These are phyloP conservation scores for Orestias chungarensis DNA, from an alignment of 2,797 vertebrate genomes.

Conservation along the genomic window DNA sequence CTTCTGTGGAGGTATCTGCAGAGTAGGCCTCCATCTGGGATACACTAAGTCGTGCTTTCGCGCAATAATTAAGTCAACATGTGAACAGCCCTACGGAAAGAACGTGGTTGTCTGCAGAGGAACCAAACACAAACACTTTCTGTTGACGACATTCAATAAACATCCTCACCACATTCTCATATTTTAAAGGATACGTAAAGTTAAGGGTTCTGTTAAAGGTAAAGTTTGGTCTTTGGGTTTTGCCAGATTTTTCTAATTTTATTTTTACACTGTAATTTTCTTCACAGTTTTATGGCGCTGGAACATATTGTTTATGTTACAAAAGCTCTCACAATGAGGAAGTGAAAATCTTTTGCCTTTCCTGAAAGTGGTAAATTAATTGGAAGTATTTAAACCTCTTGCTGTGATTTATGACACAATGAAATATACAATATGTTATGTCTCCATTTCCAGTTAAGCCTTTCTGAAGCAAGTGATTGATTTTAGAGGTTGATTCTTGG, in stretches of 20 bases:
- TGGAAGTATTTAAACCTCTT: neutral
- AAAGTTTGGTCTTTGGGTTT: neutral
- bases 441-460: conserved; percentile 11
- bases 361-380: neutral
- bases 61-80: neutral
- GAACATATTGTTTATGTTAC: neutral
- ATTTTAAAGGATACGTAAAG: neutral
- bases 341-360: neutral
- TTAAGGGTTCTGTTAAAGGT: neutral
- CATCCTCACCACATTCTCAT: neutral
- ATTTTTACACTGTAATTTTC: neutral
- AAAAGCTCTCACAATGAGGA: neutral
- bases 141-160: neutral
- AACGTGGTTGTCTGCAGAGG: neutral
- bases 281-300: neutral
- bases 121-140: neutral
- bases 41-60: neutral
- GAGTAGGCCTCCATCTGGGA: neutral
- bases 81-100: neutral
- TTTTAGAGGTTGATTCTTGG: neutral
- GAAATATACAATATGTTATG: conserved; percentile 15
- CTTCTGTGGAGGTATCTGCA: neutral
- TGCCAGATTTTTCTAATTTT: neutral
- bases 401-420: conserved; percentile 21
- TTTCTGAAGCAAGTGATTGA: conserved; percentile 4